These are phyloP conservation scores for Otis tarda DNA, from an alignment of 2,113 vertebrate species.

Conservation along the genomic window DNA sequence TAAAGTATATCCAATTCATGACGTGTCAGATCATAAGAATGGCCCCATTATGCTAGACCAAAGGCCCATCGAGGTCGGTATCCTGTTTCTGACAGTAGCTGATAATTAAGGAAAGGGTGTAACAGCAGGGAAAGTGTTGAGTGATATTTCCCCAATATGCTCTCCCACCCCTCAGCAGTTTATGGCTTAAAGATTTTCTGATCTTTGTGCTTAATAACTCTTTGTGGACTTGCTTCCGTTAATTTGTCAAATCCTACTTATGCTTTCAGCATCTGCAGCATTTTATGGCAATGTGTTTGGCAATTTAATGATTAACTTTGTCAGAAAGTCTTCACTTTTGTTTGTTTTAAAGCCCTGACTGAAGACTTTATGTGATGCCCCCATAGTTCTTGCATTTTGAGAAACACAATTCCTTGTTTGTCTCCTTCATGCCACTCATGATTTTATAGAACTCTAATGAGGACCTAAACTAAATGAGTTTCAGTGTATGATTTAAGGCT, in stretches of 20 bases:
- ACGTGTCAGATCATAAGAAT: slow-evolving; percentile 6
- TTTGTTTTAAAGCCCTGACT: not conserved
- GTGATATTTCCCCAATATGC: slow-evolving; percentile 19
- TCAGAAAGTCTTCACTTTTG: not conserved
- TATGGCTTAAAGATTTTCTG: not conserved
- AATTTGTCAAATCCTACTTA: not conserved
- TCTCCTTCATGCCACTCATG: not conserved
- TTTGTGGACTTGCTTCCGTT: not conserved
- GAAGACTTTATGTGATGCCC: not conserved
- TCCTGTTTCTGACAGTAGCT: slow-evolving; percentile 52
- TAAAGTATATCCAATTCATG: not conserved
- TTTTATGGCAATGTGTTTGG: not conserved
- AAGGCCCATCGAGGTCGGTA: not conserved
- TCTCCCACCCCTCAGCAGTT: not conserved
- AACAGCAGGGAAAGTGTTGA: not conserved
- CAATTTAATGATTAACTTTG: not conserved
- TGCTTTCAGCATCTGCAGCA: not conserved
- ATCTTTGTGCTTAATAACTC: not conserved
- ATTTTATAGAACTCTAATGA: not conserved
- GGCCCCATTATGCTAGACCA: slow-evolving; percentile 14
- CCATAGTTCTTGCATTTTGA: not conserved
- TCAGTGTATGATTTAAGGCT: not conserved
- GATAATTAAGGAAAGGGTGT: slow-evolving; percentile 55
- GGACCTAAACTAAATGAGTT: not conserved
- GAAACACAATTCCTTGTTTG: not conserved